phyloP scores from a whole-genome alignment of 1,140 invertebrate genomes.

The Tetramorium alpestre region DNA sequence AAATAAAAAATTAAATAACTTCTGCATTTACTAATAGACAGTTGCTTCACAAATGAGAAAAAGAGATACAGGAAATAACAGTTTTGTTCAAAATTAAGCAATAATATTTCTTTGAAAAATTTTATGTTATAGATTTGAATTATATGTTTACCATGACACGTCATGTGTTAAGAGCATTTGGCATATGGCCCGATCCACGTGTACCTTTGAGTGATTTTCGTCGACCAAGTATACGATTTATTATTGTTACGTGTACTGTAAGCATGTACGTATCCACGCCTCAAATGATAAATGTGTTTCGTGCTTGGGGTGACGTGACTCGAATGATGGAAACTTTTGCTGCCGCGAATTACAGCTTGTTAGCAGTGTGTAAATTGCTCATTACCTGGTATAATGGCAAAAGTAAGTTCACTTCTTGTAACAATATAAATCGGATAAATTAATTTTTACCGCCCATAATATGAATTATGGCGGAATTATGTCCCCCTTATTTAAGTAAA shows the following conservation, averaged over 20 bases:
- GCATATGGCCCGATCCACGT: conserved; percentile 25
- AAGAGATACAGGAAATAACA: background rate
- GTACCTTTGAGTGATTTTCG: background rate
- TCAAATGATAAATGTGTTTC: conserved; percentile 14
- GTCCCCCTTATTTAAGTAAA: background rate
- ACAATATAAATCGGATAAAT: background rate
- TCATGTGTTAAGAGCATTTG: background rate
- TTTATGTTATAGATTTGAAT: conserved; percentile 17
- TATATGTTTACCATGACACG: background rate
- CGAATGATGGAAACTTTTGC: background rate
- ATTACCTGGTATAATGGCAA: conserved; percentile 2
- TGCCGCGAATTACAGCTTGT: background rate
- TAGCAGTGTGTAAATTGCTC: background rate
- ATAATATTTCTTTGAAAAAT: background rate
- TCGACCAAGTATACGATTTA: background rate
- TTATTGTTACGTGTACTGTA: background rate
- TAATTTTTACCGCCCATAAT: background rate
- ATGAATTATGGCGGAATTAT: background rate
- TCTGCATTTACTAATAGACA: background rate
- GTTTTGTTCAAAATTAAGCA: background rate
- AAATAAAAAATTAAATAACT: background rate
- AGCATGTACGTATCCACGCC: background rate
- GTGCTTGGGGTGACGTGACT: conserved; percentile 1
- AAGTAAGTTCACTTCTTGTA: background rate
- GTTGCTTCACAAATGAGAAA: background rate